Evolutionary conservation across 2,113 vertebrate genomes (phyloP).

Genomic region (Ancistrus triradiatus): DNA sequence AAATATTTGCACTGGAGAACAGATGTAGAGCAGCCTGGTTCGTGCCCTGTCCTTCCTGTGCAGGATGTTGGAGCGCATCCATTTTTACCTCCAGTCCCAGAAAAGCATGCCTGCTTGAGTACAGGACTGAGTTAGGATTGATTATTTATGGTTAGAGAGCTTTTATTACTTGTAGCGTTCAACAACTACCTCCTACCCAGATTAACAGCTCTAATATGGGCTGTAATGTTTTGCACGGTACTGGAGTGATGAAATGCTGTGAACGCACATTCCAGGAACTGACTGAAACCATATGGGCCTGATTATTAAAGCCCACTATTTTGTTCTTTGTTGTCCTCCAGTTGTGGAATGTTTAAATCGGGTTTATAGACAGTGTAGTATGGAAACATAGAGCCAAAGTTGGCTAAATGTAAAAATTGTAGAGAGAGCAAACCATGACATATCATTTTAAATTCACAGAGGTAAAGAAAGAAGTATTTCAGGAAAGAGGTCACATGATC

Average conservation of each 20-base stretch:
- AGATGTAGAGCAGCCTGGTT: conserved; percentile 17
- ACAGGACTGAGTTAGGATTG: not conserved
- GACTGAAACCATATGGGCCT: not conserved
- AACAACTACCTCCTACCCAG: not conserved
- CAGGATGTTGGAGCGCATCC: not conserved
- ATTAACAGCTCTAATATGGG: not conserved
- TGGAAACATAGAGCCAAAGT: too few relatives aligned
- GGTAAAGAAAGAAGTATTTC: not conserved
- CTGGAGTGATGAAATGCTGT: conserved; percentile 21
- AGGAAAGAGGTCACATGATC: conserved; percentile 2
- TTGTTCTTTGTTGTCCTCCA: not conserved
- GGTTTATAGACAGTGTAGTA: too few relatives aligned
- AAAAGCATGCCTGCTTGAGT: not conserved
- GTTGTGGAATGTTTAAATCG: not conserved
- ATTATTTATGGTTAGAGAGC: not conserved
- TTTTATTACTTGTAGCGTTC: not conserved
- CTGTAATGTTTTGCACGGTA: not conserved
- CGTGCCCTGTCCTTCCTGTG: conserved; percentile 4
- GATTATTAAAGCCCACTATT: not conserved
- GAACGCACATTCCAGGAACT: conserved; percentile 6
- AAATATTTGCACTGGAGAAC: conserved; percentile 1
- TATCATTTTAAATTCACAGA: too few relatives aligned
- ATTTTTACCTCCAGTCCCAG: too few relatives aligned
- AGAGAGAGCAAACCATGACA: too few relatives aligned
- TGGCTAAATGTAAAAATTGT: not conserved